These are phyloP conservation scores for Catocala sponsa DNA, from an alignment of 2,888 invertebrate species.

Conservation along the genomic window DNA sequence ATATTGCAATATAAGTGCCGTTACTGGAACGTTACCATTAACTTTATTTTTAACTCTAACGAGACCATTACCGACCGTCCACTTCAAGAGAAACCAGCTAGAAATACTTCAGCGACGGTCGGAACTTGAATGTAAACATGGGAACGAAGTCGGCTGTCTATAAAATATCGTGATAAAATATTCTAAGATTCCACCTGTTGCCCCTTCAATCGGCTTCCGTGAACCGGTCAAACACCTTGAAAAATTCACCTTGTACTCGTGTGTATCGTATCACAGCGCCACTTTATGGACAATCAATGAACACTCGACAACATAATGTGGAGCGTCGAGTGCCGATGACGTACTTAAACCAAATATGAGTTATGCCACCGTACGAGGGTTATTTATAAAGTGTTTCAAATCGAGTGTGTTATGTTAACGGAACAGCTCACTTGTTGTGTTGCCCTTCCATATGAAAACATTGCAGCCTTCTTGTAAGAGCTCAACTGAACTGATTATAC, in stretches of 20 bases:
- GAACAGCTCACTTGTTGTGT: too few relatives aligned
- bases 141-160: background rate
- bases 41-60: constrained; percentile 35
- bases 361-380: constrained; percentile 6
- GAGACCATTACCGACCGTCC: constrained; percentile 24
- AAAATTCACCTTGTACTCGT: constrained; percentile 3
- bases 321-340: constrained; percentile 7
- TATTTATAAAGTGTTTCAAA: constrained; percentile 23
- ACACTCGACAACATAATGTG: constrained; percentile 6
- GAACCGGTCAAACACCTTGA: constrained; percentile 42
- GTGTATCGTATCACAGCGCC: background rate
- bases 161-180: constrained; percentile 24
- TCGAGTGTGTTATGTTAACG: constrained; percentile 12
- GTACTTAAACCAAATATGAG: constrained; percentile 8
- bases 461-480: too few relatives aligned
- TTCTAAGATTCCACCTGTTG: constrained; percentile 52
- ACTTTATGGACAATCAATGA: constrained; percentile 17
- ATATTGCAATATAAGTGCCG: constrained; percentile 27
- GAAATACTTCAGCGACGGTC: constrained; percentile 1
- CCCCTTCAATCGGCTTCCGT: constrained; percentile 35
- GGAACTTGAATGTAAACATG: constrained; percentile 4
- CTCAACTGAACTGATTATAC: too few relatives aligned
- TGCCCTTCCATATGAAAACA: too few relatives aligned
- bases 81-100: constrained; percentile 11
- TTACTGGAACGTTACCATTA: constrained; percentile 24